These are phyloP conservation scores for Rhizomys pruinosus DNA, from an alignment of 2,113 vertebrate genomes.

Conservation along the genomic window DNA sequence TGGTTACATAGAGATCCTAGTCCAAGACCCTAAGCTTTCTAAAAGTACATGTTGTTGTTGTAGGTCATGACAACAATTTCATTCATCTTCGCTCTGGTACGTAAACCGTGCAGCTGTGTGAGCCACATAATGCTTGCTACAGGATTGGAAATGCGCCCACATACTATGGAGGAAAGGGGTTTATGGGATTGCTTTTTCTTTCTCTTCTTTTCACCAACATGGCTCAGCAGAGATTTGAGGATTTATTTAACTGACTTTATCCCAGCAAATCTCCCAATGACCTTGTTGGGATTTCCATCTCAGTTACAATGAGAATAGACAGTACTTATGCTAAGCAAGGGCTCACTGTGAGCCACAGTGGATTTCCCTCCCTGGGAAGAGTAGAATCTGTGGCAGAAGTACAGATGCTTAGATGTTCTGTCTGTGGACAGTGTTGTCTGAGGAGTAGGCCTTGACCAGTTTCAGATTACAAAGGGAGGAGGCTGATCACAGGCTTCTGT, in stretches of 20 bases:
- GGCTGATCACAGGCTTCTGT: background rate
- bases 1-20: constrained; percentile 78
- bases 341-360: background rate
- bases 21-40: constrained; percentile 77
- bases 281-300: constrained; percentile 73
- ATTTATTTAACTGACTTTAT: constrained; percentile 66
- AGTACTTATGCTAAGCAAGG: constrained; percentile 29
- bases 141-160: constrained; percentile 75
- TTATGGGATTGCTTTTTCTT: constrained; percentile 48
- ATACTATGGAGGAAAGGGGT: constrained; percentile 77
- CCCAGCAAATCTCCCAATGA: constrained; percentile 67
- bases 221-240: constrained; percentile 68
- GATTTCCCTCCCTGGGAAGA: background rate
- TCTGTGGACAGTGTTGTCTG: background rate
- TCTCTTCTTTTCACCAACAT: background rate
- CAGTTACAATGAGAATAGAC: constrained; percentile 47
- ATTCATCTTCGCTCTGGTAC: constrained; percentile 78
- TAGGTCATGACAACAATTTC: constrained; percentile 81
- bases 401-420: background rate
- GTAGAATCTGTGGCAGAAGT: background rate
- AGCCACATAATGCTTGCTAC: constrained; percentile 74
- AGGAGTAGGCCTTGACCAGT: background rate
- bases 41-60: constrained; percentile 81
- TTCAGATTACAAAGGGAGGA: background rate
- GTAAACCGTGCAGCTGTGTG: constrained; percentile 80